Percentiles rank a stretch among this genome's conserved stretches.
phyloP scores from a whole-genome alignment of 2,888 invertebrate genomes.

The Chrysomela aeneicollis region DNA sequence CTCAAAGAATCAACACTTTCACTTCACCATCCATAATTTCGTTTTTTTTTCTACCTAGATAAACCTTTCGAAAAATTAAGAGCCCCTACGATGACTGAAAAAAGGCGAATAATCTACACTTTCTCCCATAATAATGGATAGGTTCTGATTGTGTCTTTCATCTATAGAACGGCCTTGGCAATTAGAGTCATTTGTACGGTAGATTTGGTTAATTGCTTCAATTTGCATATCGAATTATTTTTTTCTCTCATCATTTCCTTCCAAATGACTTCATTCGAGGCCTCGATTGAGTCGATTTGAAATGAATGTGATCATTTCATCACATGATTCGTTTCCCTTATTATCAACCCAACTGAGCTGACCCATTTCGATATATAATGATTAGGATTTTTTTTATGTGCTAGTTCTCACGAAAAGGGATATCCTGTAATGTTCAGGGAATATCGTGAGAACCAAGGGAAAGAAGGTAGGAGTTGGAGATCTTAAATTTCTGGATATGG shows the following conservation, averaged over 20 bases:
- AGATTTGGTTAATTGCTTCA: slow-evolving; percentile 30
- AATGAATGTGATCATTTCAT: background rate
- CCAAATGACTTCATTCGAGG: background rate
- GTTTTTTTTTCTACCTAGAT: too few relatives aligned
- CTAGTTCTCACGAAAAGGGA: too few relatives aligned
- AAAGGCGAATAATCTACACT: too few relatives aligned
- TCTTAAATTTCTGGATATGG: too few relatives aligned
- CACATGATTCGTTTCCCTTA: background rate
- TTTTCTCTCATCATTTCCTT: background rate
- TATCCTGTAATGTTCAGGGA: too few relatives aligned
- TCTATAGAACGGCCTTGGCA: slow-evolving; percentile 24
- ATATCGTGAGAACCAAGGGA: too few relatives aligned
- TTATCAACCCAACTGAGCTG: background rate
- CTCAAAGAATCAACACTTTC: too few relatives aligned
- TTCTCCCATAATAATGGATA: slow-evolving; percentile 13
- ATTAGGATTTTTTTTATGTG: too few relatives aligned
- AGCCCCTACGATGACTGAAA: slow-evolving; percentile 5
- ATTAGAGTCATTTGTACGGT: slow-evolving; percentile 31
- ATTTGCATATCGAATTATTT: slow-evolving; percentile 1
- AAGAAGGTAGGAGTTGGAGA: too few relatives aligned
- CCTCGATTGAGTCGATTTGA: background rate
- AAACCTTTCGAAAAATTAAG: too few relatives aligned
- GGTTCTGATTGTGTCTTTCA: slow-evolving; percentile 2
- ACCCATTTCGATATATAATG: background rate
- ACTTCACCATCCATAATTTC: too few relatives aligned